Evolutionary conservation across 2,888 invertebrate genomes (phyloP), one percentile per base, ranked within the genome.

Genomic region (Terebella lapidaria): DNA sequence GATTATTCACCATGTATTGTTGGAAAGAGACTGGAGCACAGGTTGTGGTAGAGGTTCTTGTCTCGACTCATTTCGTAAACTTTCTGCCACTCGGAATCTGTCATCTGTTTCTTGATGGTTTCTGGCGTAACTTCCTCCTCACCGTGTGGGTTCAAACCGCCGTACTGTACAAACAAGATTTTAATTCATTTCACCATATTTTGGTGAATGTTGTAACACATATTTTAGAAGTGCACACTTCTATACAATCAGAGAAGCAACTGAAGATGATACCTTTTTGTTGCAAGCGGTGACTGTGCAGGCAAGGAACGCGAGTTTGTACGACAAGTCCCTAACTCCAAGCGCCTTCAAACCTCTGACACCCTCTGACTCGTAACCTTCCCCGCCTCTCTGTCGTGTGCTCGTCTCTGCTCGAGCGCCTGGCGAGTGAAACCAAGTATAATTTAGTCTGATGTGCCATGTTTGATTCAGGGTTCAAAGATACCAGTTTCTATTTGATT

Each of bases 21-120:
- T 0, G 99, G 96, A 74, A 99, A 99, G 52, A 99, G 84, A 74
- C 93, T 91, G 57, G 87, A 86, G 51, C 93, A 92, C 57, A 99
- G 83, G 80, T 99, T 94, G 69, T 88, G 86, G 80, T 94, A 94
- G 0, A 99, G 83, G 68, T 84, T 81, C 79, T 90, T 90, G 78
- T 99, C 99, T 58, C 89, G 87, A n/a, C 92, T 92, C 96, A 97
- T 97, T 74, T 93, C 91, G 73, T 93, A 94, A 60, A 97, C 88
- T 82, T 91, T 92, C 73, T 92, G 89, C 93, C 95, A 95, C 66
- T 81, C 81, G 24, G 77, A 76, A 28, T 78, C 75, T 0, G 91
- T 89, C 94, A 96, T 94, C 80, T 92, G 93, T 70, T 91, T 90
- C 73, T 91, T 89, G 87, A 95, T 91, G 70, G 89, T 88, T 75